Evolutionary conservation across 2,888 invertebrate species (phyloP).

Genomic region (Papilio protenor): DNA sequence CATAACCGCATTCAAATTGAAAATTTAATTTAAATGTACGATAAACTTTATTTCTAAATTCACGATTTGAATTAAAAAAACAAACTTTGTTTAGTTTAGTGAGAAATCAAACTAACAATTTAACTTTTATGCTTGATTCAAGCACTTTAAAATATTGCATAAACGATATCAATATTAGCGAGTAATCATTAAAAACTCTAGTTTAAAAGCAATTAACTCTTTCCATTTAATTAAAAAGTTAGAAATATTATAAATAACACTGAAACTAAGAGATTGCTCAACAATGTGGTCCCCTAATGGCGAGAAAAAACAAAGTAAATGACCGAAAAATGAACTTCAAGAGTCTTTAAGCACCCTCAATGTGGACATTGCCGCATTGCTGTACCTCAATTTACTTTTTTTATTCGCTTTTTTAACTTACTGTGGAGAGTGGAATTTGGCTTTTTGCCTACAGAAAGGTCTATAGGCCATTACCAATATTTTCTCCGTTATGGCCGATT

Average conservation of each 20-base stretch:
- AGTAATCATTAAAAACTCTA: not conserved
- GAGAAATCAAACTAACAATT: too few species aligned
- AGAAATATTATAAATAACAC: not conserved
- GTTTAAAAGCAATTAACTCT: constrained; percentile 1
- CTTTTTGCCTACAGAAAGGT: constrained; percentile 47
- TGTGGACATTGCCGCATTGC: constrained; percentile 44
- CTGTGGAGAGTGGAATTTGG: constrained; percentile 42
- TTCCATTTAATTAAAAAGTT: constrained; percentile 26
- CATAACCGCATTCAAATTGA: too few species aligned
- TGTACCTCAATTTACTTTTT: constrained; percentile 42
- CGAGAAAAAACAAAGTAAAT: constrained; percentile 39
- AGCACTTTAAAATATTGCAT: too few species aligned
- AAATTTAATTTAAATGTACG: too few species aligned
- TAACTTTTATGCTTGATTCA: too few species aligned
- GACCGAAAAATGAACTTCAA: constrained; percentile 45
- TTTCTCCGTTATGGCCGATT: constrained; percentile 55
- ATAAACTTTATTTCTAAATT: too few species aligned
- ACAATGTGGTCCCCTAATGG: constrained; percentile 25
- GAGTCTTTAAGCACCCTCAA: constrained; percentile 43
- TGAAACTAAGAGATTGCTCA: constrained; percentile 11
- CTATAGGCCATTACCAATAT: constrained; percentile 52
- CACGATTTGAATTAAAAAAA: too few species aligned
- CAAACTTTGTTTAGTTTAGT: too few species aligned
- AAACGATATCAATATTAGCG: too few species aligned
- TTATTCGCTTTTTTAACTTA: constrained; percentile 43